Evolutionary conservation across 2,113 vertebrate species (phyloP).

Genomic region (Podocnemis expansa): DNA sequence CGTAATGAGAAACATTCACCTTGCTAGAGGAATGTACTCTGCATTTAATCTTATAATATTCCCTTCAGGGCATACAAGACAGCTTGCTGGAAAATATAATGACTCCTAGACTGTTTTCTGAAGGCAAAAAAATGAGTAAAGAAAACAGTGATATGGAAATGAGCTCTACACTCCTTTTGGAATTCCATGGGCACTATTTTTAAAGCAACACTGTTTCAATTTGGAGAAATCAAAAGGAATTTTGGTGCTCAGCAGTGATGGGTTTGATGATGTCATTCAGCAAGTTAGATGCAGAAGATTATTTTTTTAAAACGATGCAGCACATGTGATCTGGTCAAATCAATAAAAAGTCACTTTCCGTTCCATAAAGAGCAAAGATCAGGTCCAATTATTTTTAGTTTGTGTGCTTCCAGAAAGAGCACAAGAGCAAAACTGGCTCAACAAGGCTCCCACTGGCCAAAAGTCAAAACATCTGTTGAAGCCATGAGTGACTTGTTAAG

Average conservation of each 20-base stretch:
- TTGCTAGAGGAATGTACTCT: slow-evolving; percentile 77
- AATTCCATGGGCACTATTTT: slow-evolving; percentile 57
- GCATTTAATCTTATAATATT: slow-evolving; percentile 82
- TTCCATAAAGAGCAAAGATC: neutral
- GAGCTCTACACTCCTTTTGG: slow-evolving; percentile 68
- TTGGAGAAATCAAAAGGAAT: slow-evolving; percentile 63
- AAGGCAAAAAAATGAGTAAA: slow-evolving; percentile 63
- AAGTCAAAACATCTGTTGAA: slow-evolving; percentile 41
- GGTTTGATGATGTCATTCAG: slow-evolving; percentile 13
- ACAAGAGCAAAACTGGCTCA: slow-evolving; percentile 46
- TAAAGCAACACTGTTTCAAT: slow-evolving; percentile 68
- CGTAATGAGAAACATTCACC: slow-evolving; percentile 80
- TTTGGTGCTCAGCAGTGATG: slow-evolving; percentile 12
- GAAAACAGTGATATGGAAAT: slow-evolving; percentile 74
- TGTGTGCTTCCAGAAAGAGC: slow-evolving; percentile 47
- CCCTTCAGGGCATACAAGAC: slow-evolving; percentile 77
- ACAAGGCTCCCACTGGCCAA: neutral
- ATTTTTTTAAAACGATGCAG: neutral
- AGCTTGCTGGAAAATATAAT: slow-evolving; percentile 77
- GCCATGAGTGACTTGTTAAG: neutral
- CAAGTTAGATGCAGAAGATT: slow-evolving; percentile 25
- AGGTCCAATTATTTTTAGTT: neutral
- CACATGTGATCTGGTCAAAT: neutral
- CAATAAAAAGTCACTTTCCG: slow-evolving; percentile 6
- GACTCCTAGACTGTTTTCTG: slow-evolving; percentile 72